Conservation (phyloP, 1,140 invertebrate genomes). For the Lordiphosa collinella region DNA sequence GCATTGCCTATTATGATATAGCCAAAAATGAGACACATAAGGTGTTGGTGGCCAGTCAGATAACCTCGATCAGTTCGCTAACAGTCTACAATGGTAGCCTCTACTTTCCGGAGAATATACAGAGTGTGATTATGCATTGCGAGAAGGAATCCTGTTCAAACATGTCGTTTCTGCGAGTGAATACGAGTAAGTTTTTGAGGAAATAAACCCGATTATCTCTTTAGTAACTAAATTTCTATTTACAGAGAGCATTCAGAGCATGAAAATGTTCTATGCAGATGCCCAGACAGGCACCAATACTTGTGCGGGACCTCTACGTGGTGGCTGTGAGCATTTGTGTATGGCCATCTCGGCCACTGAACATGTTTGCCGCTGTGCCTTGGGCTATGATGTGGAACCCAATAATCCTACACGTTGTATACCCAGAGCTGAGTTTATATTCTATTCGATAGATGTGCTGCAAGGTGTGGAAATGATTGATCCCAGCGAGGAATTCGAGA, state of each 20-base stretch:
- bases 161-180: slow-evolving; percentile 78
- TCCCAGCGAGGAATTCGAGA: slow-evolving; percentile 44
- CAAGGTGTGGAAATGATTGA: slow-evolving; percentile 83
- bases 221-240: background rate
- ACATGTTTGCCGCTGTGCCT: slow-evolving; percentile 87
- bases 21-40: slow-evolving; percentile 73
- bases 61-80: slow-evolving; percentile 69
- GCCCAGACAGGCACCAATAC: slow-evolving; percentile 82
- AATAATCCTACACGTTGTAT: slow-evolving; percentile 80
- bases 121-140: slow-evolving; percentile 72
- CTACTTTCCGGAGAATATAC: slow-evolving; percentile 76
- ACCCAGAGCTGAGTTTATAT: slow-evolving; percentile 84
- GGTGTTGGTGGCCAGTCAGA: slow-evolving; percentile 54
- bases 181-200: slow-evolving; percentile 81
- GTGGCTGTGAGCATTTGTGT: slow-evolving; percentile 89
- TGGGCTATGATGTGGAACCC: slow-evolving; percentile 84
- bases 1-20: slow-evolving; percentile 86
- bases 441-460: slow-evolving; percentile 90
- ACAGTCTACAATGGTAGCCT: slow-evolving; percentile 74
- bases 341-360: slow-evolving; percentile 83
- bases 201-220: no score
- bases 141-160: slow-evolving; percentile 67
- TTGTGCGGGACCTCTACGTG: slow-evolving; percentile 81
- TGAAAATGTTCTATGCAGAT: slow-evolving; percentile 86
- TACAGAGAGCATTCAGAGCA: slow-evolving; percentile 82